Base-by-base conservation (phyloP, 2,797 vertebrate genomes). In the Sebastes reedi region DNA sequence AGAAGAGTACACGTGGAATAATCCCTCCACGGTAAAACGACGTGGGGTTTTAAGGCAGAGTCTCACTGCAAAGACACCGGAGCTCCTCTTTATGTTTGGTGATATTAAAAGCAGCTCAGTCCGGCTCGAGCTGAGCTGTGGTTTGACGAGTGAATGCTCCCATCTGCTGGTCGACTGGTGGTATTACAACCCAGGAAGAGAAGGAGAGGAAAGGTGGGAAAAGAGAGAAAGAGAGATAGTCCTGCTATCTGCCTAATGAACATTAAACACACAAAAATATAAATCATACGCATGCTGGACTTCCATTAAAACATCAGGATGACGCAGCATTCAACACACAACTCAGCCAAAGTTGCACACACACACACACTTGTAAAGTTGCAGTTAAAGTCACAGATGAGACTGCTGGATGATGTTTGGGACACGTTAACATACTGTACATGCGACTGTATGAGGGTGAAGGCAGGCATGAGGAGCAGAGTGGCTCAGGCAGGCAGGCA, bases 391-490 rank as follows among this genome's bases (percentile, higher is more conserved):
- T 77, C 70, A 62, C 69, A 29, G 18, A 68, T 60, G 46, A 46
- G 58, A 73, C 32, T 5, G 58, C 14, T 9, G 0, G 55, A 5
- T 76, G 34, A 42, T 16, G 68, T 60, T 50, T 27, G 55, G 65
- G 61, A 87, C 75, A 52, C 20, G 20, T 80, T 81, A 84, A 64
- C 39, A 42, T 42, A 42, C 39, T 42, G 27, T 36, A 80, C 90
- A 93, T 92, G 91, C 84, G 58, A 39, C 77, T 69, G 69, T 25
- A 76, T 82, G 81, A 84, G 36, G 77, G 70, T 86, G 87, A 94
- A 59, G 87, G 89, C 93, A 95, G 85, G 90, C 97, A 97, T 78
- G 92, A 97, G 97, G 97, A 96, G 94, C 95, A 95, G 95, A 92
- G 91, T 91, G 93, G 93, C 93, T 79, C 90, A 89, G 96, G 95